phyloP scores from a whole-genome alignment of 2,888 invertebrate genomes.

The Synergus laeviventris region DNA sequence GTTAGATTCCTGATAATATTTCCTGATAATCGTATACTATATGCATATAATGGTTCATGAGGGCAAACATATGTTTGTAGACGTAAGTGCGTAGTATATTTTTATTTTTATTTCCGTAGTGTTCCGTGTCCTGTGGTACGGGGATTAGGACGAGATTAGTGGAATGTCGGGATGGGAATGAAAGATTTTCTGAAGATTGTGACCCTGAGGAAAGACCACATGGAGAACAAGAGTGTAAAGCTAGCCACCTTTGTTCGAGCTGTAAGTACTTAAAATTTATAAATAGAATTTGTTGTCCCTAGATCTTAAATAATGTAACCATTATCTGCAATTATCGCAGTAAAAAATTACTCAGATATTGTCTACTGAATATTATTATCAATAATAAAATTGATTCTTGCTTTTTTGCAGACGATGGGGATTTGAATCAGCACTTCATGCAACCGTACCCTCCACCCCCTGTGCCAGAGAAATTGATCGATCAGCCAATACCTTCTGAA shows the following conservation, averaged over 20 bases:
- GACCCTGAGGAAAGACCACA: slow-evolving; percentile 83
- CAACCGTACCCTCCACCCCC: slow-evolving; percentile 84
- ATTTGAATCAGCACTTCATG: slow-evolving; percentile 74
- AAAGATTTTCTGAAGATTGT: slow-evolving; percentile 78
- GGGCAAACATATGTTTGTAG: background rate
- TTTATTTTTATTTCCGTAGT: slow-evolving; percentile 78
- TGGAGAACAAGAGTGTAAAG: slow-evolving; percentile 83
- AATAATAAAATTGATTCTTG: slow-evolving; percentile 24
- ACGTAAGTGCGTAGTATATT: background rate
- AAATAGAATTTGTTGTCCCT: no score
- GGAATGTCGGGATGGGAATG: slow-evolving; percentile 83
- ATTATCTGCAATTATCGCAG: no score
- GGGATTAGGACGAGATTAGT: slow-evolving; percentile 90
- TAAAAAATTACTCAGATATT: background rate
- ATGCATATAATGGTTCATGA: background rate
- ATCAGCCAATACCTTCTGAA: slow-evolving; percentile 85
- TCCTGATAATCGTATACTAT: slow-evolving; percentile 5
- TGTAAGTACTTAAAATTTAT: slow-evolving; percentile 63
- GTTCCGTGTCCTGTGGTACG: slow-evolving; percentile 94
- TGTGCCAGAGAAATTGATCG: slow-evolving; percentile 83
- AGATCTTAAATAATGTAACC: slow-evolving; percentile 26
- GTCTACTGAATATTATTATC: slow-evolving; percentile 37
- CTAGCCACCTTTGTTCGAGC: slow-evolving; percentile 82
- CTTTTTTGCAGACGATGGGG: slow-evolving; percentile 60
- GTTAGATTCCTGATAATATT: background rate